These are phyloP conservation scores for Trichonephila clavipes DNA, from an alignment of 1,140 invertebrate genomes.

Conservation along the genomic window DNA sequence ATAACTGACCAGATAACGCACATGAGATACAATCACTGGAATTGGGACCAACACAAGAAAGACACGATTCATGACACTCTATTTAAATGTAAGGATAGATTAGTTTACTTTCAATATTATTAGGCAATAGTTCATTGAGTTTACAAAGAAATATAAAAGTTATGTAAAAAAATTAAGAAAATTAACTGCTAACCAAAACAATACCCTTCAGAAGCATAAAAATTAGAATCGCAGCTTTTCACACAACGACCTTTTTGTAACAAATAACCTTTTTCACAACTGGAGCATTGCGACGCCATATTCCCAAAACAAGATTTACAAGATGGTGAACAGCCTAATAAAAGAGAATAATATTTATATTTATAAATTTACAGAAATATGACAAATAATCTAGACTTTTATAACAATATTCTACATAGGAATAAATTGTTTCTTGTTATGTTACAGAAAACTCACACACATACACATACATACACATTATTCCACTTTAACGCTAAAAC, in stretches of 20 bases:
- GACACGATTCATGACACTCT: slow-evolving; percentile 69
- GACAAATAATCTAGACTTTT: no score
- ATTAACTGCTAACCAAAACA: slow-evolving; percentile 36
- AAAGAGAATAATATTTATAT: not conserved
- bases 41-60: slow-evolving; percentile 23
- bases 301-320: slow-evolving; percentile 74
- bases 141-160: not conserved
- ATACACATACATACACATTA: no score
- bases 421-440: no score
- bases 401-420: no score
- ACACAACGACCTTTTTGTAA: slow-evolving; percentile 55
- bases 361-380: no score
- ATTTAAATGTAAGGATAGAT: not conserved
- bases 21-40: slow-evolving; percentile 45
- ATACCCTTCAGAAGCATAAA: slow-evolving; percentile 15
- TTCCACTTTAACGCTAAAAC: no score
- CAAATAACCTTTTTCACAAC: slow-evolving; percentile 52
- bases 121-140: not conserved
- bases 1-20: slow-evolving; percentile 55
- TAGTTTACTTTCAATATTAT: not conserved
- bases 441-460: no score
- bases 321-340: slow-evolving; percentile 27
- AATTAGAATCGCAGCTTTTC: slow-evolving; percentile 41
- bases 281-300: slow-evolving; percentile 61
- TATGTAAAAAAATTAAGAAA: not conserved